A percentile compares a stretch with the other conserved stretches of the same genome.
phyloP scores from a whole-genome alignment of 1,140 invertebrate species.

The Arion vulgaris region DNA sequence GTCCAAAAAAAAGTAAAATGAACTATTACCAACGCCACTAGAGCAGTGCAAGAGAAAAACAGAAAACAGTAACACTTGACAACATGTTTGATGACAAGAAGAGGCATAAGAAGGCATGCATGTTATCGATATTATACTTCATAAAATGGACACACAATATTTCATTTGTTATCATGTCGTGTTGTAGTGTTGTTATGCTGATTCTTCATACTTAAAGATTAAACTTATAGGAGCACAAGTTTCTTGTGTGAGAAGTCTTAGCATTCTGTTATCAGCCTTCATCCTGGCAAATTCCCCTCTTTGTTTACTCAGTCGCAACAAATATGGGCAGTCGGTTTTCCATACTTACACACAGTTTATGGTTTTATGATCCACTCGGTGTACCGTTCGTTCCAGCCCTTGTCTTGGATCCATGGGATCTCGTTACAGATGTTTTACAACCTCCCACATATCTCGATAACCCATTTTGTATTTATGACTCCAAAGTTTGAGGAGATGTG shows the following conservation, averaged over 20 bases:
- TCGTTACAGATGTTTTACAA: neutral
- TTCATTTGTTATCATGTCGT: too few species aligned
- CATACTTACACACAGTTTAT: neutral
- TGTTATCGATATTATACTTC: too few species aligned
- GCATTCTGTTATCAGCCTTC: neutral
- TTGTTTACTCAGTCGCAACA: neutral
- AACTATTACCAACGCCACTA: too few species aligned
- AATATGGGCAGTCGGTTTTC: neutral
- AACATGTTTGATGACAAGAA: too few species aligned
- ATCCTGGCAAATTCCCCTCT: neutral
- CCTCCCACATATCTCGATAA: neutral
- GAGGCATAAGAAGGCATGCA: too few species aligned
- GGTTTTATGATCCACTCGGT: constrained; percentile 9
- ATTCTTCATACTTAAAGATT: too few species aligned
- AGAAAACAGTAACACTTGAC: too few species aligned
- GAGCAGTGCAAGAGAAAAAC: too few species aligned
- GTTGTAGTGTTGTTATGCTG: too few species aligned
- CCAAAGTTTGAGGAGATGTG: neutral
- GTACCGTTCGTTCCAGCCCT: neutral
- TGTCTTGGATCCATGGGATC: neutral
- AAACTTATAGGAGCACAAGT: too few species aligned
- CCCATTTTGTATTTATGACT: neutral
- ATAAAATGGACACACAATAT: too few species aligned
- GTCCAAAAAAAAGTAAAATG: too few species aligned
- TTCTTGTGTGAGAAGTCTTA: neutral